Percentiles rank a stretch among this genome's conserved stretches.
Conservation (phyloP, 2,888 invertebrate genomes). For the Zygaena filipendulae region DNA sequence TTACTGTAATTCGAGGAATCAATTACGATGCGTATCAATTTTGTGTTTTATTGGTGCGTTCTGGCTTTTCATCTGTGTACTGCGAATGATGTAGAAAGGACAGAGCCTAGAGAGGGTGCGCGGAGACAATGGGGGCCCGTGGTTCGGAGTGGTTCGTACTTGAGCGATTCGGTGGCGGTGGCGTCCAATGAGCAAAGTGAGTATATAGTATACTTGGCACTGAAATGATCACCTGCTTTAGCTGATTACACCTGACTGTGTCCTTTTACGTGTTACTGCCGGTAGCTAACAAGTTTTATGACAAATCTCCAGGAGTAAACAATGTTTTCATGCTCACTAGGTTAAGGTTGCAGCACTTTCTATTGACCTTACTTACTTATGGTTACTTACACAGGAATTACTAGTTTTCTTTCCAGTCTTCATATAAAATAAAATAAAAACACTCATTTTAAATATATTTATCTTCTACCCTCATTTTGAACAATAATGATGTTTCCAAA, state of each 20-base stretch:
- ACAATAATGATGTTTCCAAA: too few species aligned
- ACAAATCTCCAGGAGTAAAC: slow-evolving; percentile 1
- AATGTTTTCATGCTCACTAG: slow-evolving; percentile 8
- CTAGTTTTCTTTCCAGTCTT: slow-evolving; percentile 13
- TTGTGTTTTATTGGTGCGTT: slow-evolving; percentile 64
- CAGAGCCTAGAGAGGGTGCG: slow-evolving; percentile 48
- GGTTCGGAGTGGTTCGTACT: slow-evolving; percentile 42
- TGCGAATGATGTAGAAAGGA: slow-evolving; percentile 57
- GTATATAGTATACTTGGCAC: too few species aligned
- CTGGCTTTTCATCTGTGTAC: slow-evolving; percentile 58
- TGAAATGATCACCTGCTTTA: slow-evolving; percentile 27
- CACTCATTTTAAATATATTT: too few species aligned
- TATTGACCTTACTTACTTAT: slow-evolving; percentile 17
- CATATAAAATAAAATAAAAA: too few species aligned
- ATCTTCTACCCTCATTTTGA: too few species aligned
- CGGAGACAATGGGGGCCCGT: slow-evolving; percentile 56
- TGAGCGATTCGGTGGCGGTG: slow-evolving; percentile 36
- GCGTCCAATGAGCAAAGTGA: slow-evolving; percentile 58
- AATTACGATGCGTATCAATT: slow-evolving; percentile 65
- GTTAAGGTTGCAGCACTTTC: slow-evolving; percentile 14
- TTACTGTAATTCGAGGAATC: slow-evolving; percentile 55
- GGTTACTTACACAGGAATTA: slow-evolving; percentile 19
- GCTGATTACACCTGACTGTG: slow-evolving; percentile 47
- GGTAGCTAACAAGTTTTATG: background rate
- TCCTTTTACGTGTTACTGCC: slow-evolving; percentile 24